Percentiles rank a stretch among this genome's conserved stretches.
Evolutionary conservation across 2,888 invertebrate species (phyloP).

Genomic region (Hyles lineata): DNA sequence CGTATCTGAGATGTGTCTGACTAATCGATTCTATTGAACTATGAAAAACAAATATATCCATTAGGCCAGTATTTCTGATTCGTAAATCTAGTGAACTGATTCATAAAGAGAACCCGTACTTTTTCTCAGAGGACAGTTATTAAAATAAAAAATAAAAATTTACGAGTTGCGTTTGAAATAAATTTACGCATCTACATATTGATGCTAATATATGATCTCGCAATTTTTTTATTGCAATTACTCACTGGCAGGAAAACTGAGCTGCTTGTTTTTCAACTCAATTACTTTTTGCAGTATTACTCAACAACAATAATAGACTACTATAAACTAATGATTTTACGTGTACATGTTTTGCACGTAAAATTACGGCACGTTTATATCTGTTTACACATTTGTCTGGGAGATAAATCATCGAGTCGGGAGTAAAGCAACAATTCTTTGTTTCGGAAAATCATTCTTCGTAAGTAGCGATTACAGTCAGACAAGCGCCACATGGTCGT

Average conservation of each 20-base stretch:
- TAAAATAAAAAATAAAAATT: not conserved
- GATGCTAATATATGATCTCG: not conserved
- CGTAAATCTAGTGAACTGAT: not conserved
- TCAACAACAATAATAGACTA: too few species aligned
- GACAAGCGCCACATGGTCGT: slow-evolving; percentile 5
- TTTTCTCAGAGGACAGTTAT: not conserved
- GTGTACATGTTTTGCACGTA: not conserved
- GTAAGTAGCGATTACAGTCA: not conserved
- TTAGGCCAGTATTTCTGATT: not conserved
- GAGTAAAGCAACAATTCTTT: slow-evolving; percentile 16
- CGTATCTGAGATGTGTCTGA: slow-evolving; percentile 36
- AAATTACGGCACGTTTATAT: not conserved
- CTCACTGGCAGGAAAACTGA: not conserved
- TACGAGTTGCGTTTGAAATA: not conserved
- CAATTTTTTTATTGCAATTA: not conserved
- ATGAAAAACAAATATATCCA: slow-evolving; percentile 24
- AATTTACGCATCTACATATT: not conserved
- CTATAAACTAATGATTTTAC: not conserved
- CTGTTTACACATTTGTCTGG: not conserved
- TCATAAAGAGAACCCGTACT: not conserved
- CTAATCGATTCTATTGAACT: slow-evolving; percentile 39
- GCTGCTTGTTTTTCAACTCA: too few species aligned
- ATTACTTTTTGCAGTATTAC: too few species aligned
- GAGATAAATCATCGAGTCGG: not conserved
- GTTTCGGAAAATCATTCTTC: slow-evolving; percentile 27